Base-by-base conservation (phyloP, 2,888 invertebrate species). In the Tetragnatha montana region DNA sequence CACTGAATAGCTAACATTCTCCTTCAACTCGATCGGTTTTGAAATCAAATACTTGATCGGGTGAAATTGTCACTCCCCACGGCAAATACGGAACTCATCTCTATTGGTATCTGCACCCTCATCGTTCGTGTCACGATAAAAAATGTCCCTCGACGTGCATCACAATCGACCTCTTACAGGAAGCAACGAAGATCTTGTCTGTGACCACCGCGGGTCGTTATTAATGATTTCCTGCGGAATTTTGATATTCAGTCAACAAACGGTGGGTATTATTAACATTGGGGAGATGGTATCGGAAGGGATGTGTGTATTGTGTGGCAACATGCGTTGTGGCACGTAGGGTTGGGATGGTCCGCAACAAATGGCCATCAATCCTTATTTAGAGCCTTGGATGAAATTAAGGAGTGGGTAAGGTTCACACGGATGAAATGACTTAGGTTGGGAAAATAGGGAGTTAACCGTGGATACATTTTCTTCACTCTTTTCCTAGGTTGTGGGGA, bases 161-260 rank as follows among this genome's bases (percentile, higher is more conserved):
- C 22, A 10, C 51, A 17, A 35, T 35, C 35, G 35, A 17, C 14
- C 50, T 73, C 51, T 49, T 60, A 74, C 49, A 73, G 49, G 35
- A 60, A 84, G 79, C 78, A 79, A n/a, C 35, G 69, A 8, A 76
- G 84, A 84, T 84, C 78, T 76, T 78, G 76, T 84, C 84, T 47
- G 35, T 12, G 75, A 75, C 49, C 70, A 22, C 68, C 21, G 21
- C 14, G 35, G 78, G 50, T 22, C 14, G 79, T 88, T 88, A 88
- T 88, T 88, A 88, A 88, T 88, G 88, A 82, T 88, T 88, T 82
- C 88, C 88, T 82, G 82, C 12, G 60, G 82, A 83, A 82, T 78
- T 78, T 88, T 82, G 50, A 81, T 81, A 75, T 87, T 81, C 76
- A 51, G 81, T 87, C 81, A 75, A 81, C 81, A 81, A 81, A 71